These are phyloP conservation scores for Galeopterus variegatus DNA, from an alignment of 2,113 vertebrate species.

Conservation along the genomic window DNA sequence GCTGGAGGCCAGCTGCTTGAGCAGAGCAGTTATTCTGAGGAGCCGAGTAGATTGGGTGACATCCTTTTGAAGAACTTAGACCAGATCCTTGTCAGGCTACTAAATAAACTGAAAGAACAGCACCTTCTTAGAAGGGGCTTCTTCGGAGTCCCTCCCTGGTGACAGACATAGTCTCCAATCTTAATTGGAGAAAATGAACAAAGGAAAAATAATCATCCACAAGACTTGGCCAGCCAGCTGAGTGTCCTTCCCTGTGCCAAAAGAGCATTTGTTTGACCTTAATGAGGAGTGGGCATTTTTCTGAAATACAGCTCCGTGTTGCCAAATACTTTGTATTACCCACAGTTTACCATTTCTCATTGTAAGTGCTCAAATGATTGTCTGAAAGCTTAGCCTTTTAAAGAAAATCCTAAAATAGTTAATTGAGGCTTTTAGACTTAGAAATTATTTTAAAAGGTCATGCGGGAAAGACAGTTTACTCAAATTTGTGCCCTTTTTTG, in stretches of 20 bases:
- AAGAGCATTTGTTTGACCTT: neutral
- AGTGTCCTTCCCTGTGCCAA: neutral
- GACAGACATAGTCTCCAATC: neutral
- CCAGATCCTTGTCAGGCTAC: neutral
- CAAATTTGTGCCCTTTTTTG: neutral
- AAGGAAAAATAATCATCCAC: neutral
- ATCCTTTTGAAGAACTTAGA: neutral
- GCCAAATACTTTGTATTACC: neutral
- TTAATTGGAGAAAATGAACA: neutral
- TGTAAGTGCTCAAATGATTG: neutral
- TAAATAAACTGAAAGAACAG: neutral
- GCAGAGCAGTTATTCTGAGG: neutral
- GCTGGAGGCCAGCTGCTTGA: neutral
- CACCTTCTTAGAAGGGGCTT: neutral
- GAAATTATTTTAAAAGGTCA: slow-evolving; percentile 40
- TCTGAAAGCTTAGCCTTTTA: slow-evolving; percentile 43
- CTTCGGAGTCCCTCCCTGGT: neutral
- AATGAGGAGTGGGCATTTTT: neutral
- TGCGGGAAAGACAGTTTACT: neutral
- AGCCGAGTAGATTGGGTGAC: neutral
- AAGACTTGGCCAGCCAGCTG: neutral
- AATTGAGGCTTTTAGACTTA: neutral
- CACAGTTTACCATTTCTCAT: neutral
- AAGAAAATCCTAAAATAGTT: neutral
- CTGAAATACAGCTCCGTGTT: neutral